Conservation (phyloP, 1,140 invertebrate genomes). For the Drosophila eugracilis region DNA sequence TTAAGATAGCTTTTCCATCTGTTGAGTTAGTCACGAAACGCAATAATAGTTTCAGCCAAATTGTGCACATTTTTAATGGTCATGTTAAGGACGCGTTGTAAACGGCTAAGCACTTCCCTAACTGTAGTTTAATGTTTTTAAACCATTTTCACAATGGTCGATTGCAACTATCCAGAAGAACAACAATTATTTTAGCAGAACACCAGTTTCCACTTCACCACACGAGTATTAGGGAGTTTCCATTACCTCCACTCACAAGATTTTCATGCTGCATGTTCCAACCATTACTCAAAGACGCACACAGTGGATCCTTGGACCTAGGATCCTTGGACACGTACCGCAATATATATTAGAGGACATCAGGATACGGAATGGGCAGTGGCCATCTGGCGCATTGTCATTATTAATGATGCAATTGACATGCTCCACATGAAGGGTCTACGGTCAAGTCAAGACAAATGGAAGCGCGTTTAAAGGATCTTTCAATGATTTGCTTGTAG, state of each 20-base stretch:
- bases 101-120: not conserved
- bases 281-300: conserved; percentile 19
- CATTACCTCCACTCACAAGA: not conserved
- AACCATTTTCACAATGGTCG: not conserved
- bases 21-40: not conserved
- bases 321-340: conserved; percentile 17
- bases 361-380: not conserved
- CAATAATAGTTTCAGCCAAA: not conserved
- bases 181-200: conserved; percentile 6
- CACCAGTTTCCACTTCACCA: not conserved
- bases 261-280: conserved; percentile 1
- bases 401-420: conserved; percentile 23
- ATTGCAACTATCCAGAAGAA: not conserved
- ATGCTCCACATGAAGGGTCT: not conserved
- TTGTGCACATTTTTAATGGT: not conserved
- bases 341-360: conserved; percentile 35
- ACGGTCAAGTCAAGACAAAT: not conserved
- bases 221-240: not conserved
- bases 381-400: conserved; percentile 8
- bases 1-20: not conserved
- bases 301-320: not conserved
- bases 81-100: not conserved
- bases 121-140: not conserved
- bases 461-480: not conserved
- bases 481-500: not conserved